Percentiles rank a stretch among this genome's conserved stretches.
Conservation (phyloP, 2,113 vertebrate species). For the Hemiprocne comata region DNA sequence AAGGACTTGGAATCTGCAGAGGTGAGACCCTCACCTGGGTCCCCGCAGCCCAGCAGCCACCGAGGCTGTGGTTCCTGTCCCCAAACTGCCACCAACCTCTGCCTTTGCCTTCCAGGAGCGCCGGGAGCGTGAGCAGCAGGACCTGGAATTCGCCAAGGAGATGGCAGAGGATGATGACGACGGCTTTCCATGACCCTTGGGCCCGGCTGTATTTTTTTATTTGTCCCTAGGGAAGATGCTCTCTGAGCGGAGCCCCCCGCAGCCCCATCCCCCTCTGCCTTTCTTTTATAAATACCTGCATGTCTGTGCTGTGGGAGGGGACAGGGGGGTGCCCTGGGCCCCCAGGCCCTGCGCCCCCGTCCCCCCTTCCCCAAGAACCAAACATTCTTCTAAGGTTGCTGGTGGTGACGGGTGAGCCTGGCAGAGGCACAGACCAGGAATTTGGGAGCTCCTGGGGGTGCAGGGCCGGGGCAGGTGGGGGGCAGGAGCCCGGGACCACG, state of each 20-base stretch:
- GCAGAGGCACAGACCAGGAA: background rate
- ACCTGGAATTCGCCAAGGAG: constrained; percentile 98
- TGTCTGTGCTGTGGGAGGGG: constrained; percentile 50
- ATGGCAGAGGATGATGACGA: constrained; percentile 98
- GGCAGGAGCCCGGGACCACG: background rate
- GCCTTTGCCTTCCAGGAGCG: constrained; percentile 83
- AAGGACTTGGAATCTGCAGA: constrained; percentile 99
- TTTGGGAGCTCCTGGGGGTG: background rate
- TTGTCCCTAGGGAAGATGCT: constrained; percentile 27
- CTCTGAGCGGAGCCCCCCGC: constrained; percentile 19
- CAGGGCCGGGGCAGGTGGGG: background rate
- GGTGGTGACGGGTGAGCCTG: background rate
- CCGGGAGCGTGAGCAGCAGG: constrained; percentile 95
- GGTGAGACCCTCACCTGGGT: constrained; percentile 73
- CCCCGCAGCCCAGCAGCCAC: background rate
- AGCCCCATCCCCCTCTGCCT: background rate
- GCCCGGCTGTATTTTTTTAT: constrained; percentile 47
- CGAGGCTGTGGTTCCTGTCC: rapidly evolving
- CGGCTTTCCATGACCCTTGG: constrained; percentile 87
- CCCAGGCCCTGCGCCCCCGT: background rate
- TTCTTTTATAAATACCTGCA: constrained; percentile 63
- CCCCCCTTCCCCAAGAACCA: background rate
- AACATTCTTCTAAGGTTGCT: constrained; percentile 8
- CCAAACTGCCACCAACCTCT: background rate
- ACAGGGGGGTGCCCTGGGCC: background rate